Conservation (phyloP, 2,888 invertebrate species). For the Euclidia mi region DNA sequence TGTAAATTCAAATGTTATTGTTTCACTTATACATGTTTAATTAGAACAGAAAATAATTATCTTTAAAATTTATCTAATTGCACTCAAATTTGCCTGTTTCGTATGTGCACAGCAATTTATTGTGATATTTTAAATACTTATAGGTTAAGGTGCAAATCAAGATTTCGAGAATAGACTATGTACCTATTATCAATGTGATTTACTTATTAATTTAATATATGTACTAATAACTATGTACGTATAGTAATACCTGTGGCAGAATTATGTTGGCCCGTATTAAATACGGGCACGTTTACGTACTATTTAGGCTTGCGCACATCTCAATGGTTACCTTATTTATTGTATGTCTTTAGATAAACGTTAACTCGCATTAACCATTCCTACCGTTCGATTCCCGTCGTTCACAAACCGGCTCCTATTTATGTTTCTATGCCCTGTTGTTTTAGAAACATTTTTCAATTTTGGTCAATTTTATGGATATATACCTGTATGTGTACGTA, state of each 20-base stretch:
- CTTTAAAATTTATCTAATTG: conserved; percentile 86
- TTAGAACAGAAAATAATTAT: conserved; percentile 76
- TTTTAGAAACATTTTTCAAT: conserved; percentile 78
- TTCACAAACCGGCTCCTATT: conserved; percentile 47
- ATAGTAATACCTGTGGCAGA: conserved; percentile 60
- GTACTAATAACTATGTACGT: conserved; percentile 61
- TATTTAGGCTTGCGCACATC: conserved; percentile 67
- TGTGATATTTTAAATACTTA: conserved; percentile 90
- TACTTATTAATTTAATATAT: conserved; percentile 75
- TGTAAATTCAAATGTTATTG: conserved; percentile 27
- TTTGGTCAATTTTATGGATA: conserved; percentile 83
- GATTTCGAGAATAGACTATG: conserved; percentile 84
- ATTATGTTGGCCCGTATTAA: conserved; percentile 72
- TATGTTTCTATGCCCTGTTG: conserved; percentile 48
- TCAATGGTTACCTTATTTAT: conserved; percentile 56
- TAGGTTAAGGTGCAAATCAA: conserved; percentile 87
- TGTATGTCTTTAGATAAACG: conserved; percentile 49
- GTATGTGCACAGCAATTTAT: conserved; percentile 90
- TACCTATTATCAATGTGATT: conserved; percentile 86
- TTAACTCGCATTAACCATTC: conserved; percentile 54
- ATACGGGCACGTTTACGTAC: conserved; percentile 69
- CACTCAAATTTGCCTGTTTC: conserved; percentile 90
- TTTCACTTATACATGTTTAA: conserved; percentile 65
- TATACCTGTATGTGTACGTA: conserved; percentile 76
- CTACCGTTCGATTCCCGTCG: too few relatives aligned